These are phyloP conservation scores for Polietes domitor DNA, from an alignment of 2,888 invertebrate genomes.

Conservation along the genomic window DNA sequence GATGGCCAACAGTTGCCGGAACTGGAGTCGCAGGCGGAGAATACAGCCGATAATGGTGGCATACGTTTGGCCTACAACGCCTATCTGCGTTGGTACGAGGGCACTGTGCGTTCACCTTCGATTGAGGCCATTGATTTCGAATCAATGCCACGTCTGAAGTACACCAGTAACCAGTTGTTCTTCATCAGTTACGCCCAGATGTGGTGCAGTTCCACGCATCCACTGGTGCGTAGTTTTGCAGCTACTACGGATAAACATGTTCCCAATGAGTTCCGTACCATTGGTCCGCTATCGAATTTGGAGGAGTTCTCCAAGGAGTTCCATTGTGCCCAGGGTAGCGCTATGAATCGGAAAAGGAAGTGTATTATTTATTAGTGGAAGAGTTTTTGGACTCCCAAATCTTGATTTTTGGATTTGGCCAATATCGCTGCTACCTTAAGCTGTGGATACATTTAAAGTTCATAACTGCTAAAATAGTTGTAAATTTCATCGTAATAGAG, in stretches of 20 bases:
- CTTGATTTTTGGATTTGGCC: no score
- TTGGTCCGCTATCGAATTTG: conserved; percentile 76
- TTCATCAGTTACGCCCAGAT: conserved; percentile 77
- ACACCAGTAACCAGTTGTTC: conserved; percentile 76
- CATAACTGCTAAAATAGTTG: no score
- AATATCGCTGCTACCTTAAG: no score
- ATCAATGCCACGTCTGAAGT: conserved; percentile 72
- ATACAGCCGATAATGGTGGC: conserved; percentile 79
- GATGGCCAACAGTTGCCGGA: conserved; percentile 67
- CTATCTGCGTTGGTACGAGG: conserved; percentile 74
- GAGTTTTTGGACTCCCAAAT: no score
- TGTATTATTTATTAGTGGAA: conserved; percentile 71
- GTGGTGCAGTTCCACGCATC: conserved; percentile 75
- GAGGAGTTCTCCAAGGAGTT: conserved; percentile 76
- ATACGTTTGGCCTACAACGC: conserved; percentile 77
- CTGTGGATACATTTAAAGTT: no score
- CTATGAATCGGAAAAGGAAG: conserved; percentile 75
- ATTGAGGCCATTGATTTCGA: conserved; percentile 69
- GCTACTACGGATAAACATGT: conserved; percentile 70
- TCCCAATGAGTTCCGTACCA: conserved; percentile 74
- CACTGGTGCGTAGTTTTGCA: conserved; percentile 57
- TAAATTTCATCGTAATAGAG: no score
- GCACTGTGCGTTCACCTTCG: conserved; percentile 48
- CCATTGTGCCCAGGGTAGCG: conserved; percentile 70
- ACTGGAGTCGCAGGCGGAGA: conserved; percentile 73